Evolutionary conservation across 2,797 vertebrate genomes (phyloP).

Genomic region (Danio choprae): DNA sequence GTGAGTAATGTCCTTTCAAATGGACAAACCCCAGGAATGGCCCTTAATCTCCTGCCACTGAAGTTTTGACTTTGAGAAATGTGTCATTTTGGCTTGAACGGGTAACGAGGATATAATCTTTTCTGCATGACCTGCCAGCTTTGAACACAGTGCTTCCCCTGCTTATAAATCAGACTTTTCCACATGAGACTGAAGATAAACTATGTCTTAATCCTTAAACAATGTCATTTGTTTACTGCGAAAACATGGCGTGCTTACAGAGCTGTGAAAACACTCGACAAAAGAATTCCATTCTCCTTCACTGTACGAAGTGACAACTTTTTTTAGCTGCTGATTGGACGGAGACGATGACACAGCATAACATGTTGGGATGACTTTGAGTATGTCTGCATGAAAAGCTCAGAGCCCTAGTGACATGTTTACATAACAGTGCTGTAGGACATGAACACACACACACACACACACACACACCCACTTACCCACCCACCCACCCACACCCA

Average conservation of each 20-base stretch:
- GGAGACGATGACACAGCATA: conserved; percentile 4
- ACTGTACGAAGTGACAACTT: not conserved
- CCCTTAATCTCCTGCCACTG: not conserved
- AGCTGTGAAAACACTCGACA: not conserved
- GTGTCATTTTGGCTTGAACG: not conserved
- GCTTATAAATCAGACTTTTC: not conserved
- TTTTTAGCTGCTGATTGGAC: conserved; percentile 15
- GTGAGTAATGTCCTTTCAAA: conserved; percentile 11
- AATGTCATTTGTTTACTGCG: not conserved
- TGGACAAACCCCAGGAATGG: not conserved
- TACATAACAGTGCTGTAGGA: conserved; percentile 49
- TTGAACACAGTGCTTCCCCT: not conserved
- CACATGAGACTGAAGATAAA: not conserved
- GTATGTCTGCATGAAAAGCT: conserved; percentile 38
- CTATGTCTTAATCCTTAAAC: not conserved
- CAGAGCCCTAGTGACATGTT: conserved; percentile 30
- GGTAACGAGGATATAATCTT: conserved; percentile 14
- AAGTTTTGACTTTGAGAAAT: conserved; percentile 7
- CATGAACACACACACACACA: conserved; percentile 37
- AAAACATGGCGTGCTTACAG: not conserved
- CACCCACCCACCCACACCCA: too few species aligned
- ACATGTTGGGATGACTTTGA: conserved; percentile 28
- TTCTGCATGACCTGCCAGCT: conserved; percentile 27
- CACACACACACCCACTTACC: too few species aligned
- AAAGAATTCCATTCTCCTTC: not conserved